Conservation (phyloP, 2,113 vertebrate species). For the Periophthalmus modestus region DNA sequence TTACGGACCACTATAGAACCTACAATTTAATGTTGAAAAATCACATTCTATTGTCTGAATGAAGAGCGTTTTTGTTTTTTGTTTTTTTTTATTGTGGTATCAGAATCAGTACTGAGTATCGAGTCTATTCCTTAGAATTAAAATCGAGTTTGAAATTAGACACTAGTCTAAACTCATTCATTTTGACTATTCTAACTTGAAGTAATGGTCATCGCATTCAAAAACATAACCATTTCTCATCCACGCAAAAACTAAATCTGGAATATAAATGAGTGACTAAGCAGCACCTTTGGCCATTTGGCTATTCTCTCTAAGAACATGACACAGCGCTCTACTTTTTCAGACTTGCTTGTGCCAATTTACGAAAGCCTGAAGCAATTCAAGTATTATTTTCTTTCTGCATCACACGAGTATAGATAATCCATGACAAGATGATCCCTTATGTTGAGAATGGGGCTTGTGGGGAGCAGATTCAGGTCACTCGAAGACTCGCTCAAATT, state of each 20-base stretch:
- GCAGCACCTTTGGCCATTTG: conserved; percentile 47
- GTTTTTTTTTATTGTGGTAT: too few relatives aligned
- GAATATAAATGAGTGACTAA: conserved; percentile 40
- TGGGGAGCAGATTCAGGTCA: conserved; percentile 20
- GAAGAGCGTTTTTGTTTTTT: too few relatives aligned
- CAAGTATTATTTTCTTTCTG: not conserved
- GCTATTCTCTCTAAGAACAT: conserved; percentile 44
- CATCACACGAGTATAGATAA: conserved; percentile 52
- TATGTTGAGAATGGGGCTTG: not conserved
- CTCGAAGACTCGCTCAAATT: conserved; percentile 39
- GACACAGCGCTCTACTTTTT: conserved; percentile 36
- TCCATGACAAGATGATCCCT: conserved; percentile 18
- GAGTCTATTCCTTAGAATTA: too few relatives aligned
- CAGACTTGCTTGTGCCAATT: conserved; percentile 36
- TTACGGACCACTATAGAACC: too few relatives aligned
- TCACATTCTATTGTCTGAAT: too few relatives aligned
- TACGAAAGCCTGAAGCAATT: not conserved
- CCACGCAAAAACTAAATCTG: conserved; percentile 19
- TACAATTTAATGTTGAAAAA: too few relatives aligned
- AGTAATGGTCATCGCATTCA: conserved; percentile 6
- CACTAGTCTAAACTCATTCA: not conserved
- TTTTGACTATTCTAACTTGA: conserved; percentile 20
- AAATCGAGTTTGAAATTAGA: too few relatives aligned
- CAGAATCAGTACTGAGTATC: too few relatives aligned
- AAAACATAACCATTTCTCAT: not conserved